phyloP scores from a whole-genome alignment of 2,113 vertebrate genomes.

The Barnardius zonarius region DNA sequence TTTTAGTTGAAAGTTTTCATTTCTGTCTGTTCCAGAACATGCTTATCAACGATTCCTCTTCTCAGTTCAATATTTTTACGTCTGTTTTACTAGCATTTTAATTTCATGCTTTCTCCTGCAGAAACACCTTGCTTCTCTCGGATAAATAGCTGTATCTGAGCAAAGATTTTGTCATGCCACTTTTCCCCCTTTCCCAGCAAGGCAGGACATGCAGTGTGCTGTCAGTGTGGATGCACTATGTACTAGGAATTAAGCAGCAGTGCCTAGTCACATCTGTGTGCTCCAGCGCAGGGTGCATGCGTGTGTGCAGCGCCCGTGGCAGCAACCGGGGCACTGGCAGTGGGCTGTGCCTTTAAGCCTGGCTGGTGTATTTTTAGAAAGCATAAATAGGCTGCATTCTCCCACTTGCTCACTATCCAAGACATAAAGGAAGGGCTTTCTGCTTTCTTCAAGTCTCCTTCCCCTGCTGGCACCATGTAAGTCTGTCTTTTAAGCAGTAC shows the following conservation, averaged over 20 bases:
- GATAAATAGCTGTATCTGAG: fast-evolving
- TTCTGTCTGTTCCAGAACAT: neutral
- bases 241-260: neutral
- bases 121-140: neutral
- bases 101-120: neutral
- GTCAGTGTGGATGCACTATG: neutral
- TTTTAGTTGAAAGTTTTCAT: neutral
- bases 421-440: constrained; percentile 54
- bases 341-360: constrained; percentile 21
- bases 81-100: neutral
- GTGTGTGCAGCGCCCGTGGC: neutral
- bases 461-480: constrained; percentile 53
- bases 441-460: constrained; percentile 55
- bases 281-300: fast-evolving
- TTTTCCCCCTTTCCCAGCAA: neutral
- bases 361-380: constrained; percentile 36
- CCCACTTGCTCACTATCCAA: constrained; percentile 43
- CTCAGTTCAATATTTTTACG: neutral
- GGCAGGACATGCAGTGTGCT: neutral
- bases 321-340: neutral
- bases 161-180: neutral
- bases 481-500: constrained; percentile 69
- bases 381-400: constrained; percentile 37
- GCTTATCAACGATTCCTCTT: neutral
- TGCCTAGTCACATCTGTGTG: neutral